phyloP scores from a whole-genome alignment of 2,797 vertebrate genomes.

The Zenarchopterus dispar region DNA sequence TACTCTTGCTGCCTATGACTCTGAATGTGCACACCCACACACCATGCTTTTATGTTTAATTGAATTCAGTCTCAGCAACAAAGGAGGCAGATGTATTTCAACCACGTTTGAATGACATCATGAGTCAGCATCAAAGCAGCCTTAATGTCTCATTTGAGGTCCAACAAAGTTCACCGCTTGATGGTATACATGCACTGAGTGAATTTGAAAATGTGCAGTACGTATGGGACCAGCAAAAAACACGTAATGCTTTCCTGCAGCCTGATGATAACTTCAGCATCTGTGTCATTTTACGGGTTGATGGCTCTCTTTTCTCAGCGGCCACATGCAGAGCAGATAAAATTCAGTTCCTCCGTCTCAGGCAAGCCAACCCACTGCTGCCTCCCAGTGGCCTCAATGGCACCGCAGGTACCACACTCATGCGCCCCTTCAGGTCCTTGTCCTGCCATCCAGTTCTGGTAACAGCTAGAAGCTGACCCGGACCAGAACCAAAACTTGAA shows the following conservation, averaged over 20 bases:
- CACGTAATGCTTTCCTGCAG: not conserved
- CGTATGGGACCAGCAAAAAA: not conserved
- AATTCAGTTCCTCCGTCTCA: conserved; percentile 67
- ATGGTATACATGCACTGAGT: not conserved
- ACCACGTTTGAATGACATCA: conserved; percentile 44
- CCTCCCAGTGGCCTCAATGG: conserved; percentile 73
- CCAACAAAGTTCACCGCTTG: not conserved
- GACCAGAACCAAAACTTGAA: conserved; percentile 79
- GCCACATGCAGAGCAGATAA: conserved; percentile 61
- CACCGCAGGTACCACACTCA: conserved; percentile 62
- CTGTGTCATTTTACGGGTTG: not conserved
- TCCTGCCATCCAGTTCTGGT: conserved; percentile 72
- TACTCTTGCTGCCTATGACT: conserved; percentile 67
- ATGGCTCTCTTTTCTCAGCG: conserved; percentile 13
- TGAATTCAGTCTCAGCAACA: conserved; percentile 63
- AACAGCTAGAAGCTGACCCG: conserved; percentile 50
- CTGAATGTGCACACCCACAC: conserved; percentile 64
- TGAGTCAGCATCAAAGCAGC: conserved; percentile 7
- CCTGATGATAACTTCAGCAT: not conserved
- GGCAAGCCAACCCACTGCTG: conserved; percentile 72
- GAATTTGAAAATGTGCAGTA: not conserved
- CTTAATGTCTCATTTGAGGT: conserved; percentile 8
- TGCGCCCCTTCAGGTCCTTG: conserved; percentile 49
- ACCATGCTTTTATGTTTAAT: conserved; percentile 60
- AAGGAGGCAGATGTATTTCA: conserved; percentile 56